Evolutionary conservation across 2,113 vertebrate genomes (phyloP).

Genomic region (Gallinago jamesoni): DNA sequence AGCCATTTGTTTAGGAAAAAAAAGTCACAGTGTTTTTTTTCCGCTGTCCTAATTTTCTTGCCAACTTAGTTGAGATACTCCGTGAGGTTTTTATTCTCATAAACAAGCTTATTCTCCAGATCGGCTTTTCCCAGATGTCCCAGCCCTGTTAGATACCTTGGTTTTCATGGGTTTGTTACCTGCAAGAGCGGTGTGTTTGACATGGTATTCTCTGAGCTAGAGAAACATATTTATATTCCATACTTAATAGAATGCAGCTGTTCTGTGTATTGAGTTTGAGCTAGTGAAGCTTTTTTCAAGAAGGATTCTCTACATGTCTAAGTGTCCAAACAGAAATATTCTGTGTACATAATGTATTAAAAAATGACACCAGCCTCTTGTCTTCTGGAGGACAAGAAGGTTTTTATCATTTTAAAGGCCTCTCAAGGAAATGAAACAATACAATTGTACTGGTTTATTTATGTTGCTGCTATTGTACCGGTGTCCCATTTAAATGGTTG

Average conservation of each 20-base stretch:
- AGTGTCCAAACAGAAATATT: conserved; percentile 36
- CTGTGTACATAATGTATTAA: conserved; percentile 27
- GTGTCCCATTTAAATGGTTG: not conserved
- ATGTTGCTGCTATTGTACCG: not conserved
- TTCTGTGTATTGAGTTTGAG: not conserved
- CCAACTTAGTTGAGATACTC: not conserved
- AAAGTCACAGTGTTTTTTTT: not conserved
- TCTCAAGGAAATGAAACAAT: conserved; percentile 22
- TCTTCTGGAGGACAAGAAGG: not conserved
- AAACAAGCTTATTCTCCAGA: conserved; percentile 34
- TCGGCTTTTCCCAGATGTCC: not conserved
- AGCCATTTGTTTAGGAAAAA: conserved; percentile 46
- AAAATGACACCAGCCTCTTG: conserved; percentile 23
- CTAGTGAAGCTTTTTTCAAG: not conserved
- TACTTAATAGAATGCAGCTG: not conserved
- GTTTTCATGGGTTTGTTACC: not conserved
- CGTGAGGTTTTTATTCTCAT: not conserved
- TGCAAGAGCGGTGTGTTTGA: not conserved
- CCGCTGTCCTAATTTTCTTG: conserved; percentile 18
- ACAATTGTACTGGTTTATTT: conserved; percentile 10
- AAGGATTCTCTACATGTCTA: not conserved
- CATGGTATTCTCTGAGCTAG: not conserved
- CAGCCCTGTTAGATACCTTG: not conserved
- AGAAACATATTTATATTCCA: not conserved
- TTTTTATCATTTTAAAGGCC: conserved; percentile 37